Conservation (phyloP, 2,113 vertebrate genomes). For the Lophotis ruficrista region DNA sequence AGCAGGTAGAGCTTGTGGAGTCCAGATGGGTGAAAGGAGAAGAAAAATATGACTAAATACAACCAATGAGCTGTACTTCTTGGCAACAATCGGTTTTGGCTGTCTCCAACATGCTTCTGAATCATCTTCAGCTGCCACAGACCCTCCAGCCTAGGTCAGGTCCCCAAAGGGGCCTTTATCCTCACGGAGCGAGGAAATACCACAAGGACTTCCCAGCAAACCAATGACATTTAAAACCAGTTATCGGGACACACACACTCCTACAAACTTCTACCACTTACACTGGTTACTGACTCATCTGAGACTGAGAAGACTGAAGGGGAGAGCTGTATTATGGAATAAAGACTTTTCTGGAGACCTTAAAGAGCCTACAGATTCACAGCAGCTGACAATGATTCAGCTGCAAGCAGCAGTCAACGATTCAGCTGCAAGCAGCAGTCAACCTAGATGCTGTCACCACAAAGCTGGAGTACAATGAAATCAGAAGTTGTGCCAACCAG, state of each 20-base stretch:
- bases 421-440: slow-evolving; percentile 7
- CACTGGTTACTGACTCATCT: background rate
- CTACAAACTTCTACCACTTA: background rate
- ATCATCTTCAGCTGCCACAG: background rate
- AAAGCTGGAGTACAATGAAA: background rate
- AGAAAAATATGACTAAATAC: too few species aligned
- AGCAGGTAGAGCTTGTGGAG: background rate
- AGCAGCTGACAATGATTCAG: slow-evolving; percentile 55
- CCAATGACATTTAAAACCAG: background rate
- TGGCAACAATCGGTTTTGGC: background rate
- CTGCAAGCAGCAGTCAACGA: background rate
- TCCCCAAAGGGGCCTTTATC: background rate
- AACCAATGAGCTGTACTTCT: background rate
- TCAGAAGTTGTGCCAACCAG: slow-evolving; percentile 2
- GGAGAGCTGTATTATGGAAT: background rate
- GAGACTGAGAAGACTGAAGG: background rate
- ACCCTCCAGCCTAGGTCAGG: background rate
- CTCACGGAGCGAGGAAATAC: background rate
- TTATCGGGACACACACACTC: background rate
- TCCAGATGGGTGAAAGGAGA: background rate
- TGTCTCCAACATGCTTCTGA: background rate
- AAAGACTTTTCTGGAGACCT: slow-evolving; percentile 23
- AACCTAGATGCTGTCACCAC: background rate
- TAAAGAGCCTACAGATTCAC: slow-evolving; percentile 7
- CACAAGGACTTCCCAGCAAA: background rate